Base-by-base conservation (phyloP, 2,113 vertebrate species). In the Coreoperca whiteheadi region DNA sequence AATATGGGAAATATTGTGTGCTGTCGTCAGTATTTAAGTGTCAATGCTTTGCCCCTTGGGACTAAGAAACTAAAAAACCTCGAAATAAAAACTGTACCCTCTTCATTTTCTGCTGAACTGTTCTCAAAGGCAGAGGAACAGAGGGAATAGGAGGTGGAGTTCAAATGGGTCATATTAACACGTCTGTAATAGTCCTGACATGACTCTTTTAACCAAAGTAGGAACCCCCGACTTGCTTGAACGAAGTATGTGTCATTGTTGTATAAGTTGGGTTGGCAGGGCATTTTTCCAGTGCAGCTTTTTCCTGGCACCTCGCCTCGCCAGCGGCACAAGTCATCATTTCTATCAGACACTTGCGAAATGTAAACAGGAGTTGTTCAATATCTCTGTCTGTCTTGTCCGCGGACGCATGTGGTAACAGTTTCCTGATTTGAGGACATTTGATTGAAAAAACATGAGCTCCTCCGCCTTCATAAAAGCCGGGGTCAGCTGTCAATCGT, bases 211-310 rank as follows among this genome's bases (percentile, higher is more conserved):
- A 80, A 79, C 82, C 71, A 56, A 86, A 90, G 85, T 73, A 85
- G 64, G 79, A 90, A 60, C 70, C 59, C 51, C 65, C 21, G 39
- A 63, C 59, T 86, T 79, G 72, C 61, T 81, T 37, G 74, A 84
- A 70, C n/a, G 9, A 85, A 82, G 82, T 53, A n/a, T 56, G 65
- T 73, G 67, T 79, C 74, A 89, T 90, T 84, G 85, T 90, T 89
- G 86, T 86, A 73, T 84, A 60, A 63, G 66, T 88, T 74, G 73
- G 75, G 87, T 88, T 89, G 84, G 83, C 86, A 81, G 66, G 84
- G 86, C 76, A 86, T 87, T 85, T 92, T 93, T 91, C 88, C 89
- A 90, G 88, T 90, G 87, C 79, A 87, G 81, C 81, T 88, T 92
- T 92, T 91, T 90, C 90, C 90, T 93, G 92, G 94, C 91, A 82